Base-by-base conservation (phyloP, 2,888 invertebrate species). In the Hybos culiciformis region DNA sequence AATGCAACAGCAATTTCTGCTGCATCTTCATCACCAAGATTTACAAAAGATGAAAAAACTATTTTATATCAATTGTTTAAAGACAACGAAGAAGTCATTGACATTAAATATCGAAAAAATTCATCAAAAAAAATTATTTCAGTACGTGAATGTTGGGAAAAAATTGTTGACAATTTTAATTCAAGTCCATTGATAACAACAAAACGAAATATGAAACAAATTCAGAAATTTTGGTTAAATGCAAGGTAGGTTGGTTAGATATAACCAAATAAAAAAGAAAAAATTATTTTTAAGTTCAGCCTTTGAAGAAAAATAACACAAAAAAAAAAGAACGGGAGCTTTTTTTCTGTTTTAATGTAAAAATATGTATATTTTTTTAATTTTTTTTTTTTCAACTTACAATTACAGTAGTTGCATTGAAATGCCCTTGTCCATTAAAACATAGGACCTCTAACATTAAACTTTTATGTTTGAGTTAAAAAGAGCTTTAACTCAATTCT, bases 211-310 rank as follows among this genome's bases (percentile, higher is more conserved):
- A 51, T 65, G 4, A 66, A 64, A 49, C 66, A 66, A 51, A 60
- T 66, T 26, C 66, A 66, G 47, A 66, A 66, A 50, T 66, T 66
- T 47, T 66, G 66, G 66, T 53, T 66, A 21, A 66, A 66, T 51
- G 59, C 64, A 32, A 60, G 64, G 65, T 65, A 53, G 54, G 47
- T 18, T 19, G 21, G 31, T 9, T 7, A 23, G 9, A 23, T 23
- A 23, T 23, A 23, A 23, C 9, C 23, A 23, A 23, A 23, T 23
- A 7, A 23, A 9, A n/a, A n/a, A n/a, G n/a, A n/a, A n/a, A n/a
- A n/a, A n/a, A n/a, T n/a, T n/a, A n/a, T n/a, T n/a, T n/a, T n/a
- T n/a, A n/a, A n/a, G 5, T 31, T n/a, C n/a, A 14, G 6, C 15
- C 11, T n/a, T n/a, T n/a, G n/a, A n/a, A n/a, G n/a, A n/a, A n/a